These are phyloP conservation scores for Actias luna DNA, from an alignment of 2,888 invertebrate species.

Conservation along the genomic window DNA sequence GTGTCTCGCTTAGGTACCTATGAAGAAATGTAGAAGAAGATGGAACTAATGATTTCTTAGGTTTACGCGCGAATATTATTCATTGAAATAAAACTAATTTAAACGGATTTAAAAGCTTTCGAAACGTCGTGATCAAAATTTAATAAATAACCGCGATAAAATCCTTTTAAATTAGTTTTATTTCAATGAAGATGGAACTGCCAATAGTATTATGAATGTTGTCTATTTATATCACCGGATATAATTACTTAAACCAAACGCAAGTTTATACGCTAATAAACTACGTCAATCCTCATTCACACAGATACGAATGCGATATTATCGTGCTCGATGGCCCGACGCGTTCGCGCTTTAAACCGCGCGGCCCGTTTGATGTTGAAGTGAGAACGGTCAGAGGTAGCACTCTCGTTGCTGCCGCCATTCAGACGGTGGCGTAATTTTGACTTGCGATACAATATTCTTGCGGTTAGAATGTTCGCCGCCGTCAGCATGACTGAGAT, in stretches of 20 bases:
- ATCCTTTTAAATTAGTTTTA: too few species aligned
- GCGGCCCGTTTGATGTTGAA: conserved; percentile 17
- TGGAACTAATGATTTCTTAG: too few species aligned
- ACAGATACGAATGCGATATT: conserved; percentile 1
- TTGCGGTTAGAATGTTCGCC: too few species aligned
- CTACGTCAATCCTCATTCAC: background rate
- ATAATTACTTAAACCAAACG: background rate
- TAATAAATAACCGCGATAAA: too few species aligned
- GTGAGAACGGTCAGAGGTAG: conserved; percentile 1
- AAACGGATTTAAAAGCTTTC: too few species aligned
- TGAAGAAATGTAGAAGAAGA: too few species aligned
- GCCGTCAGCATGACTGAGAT: too few species aligned
- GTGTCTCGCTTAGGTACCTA: too few species aligned
- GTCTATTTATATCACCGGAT: background rate
- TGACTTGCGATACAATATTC: background rate
- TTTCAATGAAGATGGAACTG: too few species aligned
- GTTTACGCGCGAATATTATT: too few species aligned
- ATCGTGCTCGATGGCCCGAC: background rate
- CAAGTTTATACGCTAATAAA: background rate
- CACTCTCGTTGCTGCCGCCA: background rate
- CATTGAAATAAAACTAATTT: too few species aligned
- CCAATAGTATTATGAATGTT: conserved; percentile 26
- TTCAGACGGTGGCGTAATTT: conserved; percentile 14
- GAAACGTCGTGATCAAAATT: too few species aligned
- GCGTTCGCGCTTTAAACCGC: conserved; percentile 14